phyloP scores from a whole-genome alignment of 2,797 vertebrate species.

The Triplophysa yarkandensis region DNA sequence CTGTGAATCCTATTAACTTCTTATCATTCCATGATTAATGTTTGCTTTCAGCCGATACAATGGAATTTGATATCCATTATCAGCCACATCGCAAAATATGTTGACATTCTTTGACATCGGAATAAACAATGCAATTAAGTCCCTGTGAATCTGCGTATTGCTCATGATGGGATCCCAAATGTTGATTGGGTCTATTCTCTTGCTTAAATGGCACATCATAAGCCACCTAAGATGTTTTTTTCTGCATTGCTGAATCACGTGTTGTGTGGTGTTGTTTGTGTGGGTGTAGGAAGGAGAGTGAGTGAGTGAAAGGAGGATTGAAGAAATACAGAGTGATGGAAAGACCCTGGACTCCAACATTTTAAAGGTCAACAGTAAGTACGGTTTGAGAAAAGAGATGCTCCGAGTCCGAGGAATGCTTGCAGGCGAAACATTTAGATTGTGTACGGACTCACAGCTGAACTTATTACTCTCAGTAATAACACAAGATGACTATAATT shows the following conservation, averaged over 20 bases:
- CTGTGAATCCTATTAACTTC: constrained; percentile 50
- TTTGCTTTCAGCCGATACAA: constrained; percentile 38
- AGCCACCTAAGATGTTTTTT: constrained; percentile 14
- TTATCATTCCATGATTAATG: constrained; percentile 47
- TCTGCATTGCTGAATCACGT: neutral
- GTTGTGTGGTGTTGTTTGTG: constrained; percentile 6
- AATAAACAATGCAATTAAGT: constrained; percentile 47
- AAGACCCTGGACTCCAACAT: constrained; percentile 11
- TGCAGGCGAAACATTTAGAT: constrained; percentile 10
- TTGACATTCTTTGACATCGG: constrained; percentile 40
- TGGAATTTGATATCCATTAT: constrained; percentile 41
- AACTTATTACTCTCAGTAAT: constrained; percentile 37
- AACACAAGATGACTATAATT: constrained; percentile 23
- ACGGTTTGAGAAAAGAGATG: constrained; percentile 7
- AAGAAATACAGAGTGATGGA: neutral
- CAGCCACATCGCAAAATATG: constrained; percentile 37
- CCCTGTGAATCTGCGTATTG: constrained; percentile 20
- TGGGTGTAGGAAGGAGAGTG: constrained; percentile 19
- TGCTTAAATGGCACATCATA: constrained; percentile 4
- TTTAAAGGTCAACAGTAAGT: constrained; percentile 54
- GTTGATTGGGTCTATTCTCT: neutral
- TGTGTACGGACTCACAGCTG: constrained; percentile 5
- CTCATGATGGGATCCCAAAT: constrained; percentile 21
- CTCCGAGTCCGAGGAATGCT: constrained; percentile 26
- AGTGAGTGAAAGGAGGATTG: neutral